Evolutionary conservation across 2,113 vertebrate species (phyloP).

Genomic region (Nothoprocta pentlandii): DNA sequence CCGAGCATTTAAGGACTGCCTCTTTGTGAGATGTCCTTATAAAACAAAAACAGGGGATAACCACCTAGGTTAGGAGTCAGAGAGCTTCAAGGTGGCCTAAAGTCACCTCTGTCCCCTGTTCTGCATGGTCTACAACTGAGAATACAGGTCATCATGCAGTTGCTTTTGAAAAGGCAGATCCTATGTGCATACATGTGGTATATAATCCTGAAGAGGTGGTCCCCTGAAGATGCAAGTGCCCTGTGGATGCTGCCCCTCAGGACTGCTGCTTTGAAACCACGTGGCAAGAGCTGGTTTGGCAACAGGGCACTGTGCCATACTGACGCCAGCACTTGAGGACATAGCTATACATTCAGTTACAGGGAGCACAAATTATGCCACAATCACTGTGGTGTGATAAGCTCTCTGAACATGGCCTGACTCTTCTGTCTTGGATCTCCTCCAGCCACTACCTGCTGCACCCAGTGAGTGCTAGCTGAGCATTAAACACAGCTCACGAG

Average conservation of each 20-base stretch:
- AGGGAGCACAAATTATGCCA: rapidly evolving
- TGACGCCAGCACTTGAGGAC: not conserved
- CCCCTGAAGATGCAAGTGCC: not conserved
- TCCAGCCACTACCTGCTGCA: not conserved
- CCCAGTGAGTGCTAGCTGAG: not conserved
- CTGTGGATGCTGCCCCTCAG: not conserved
- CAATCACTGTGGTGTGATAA: not conserved
- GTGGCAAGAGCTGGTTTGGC: not conserved
- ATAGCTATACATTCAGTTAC: not conserved
- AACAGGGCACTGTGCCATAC: rapidly evolving
- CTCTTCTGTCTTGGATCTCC: not conserved
- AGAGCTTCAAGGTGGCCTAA: not conserved
- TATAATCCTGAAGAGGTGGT: not conserved
- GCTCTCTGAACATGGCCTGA: not conserved
- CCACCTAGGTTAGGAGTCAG: rapidly evolving
- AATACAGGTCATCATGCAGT: not conserved
- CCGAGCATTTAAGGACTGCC: not conserved
- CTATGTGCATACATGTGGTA: not conserved
- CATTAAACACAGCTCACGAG: not conserved
- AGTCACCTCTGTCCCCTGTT: not conserved
- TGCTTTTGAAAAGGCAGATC: not conserved
- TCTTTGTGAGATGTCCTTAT: not conserved
- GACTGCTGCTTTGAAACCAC: not conserved
- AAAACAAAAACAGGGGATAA: not conserved
- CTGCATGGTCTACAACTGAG: rapidly evolving